Evolutionary conservation across 2,888 invertebrate species (phyloP).

Genomic region (Allolobophora icterica): DNA sequence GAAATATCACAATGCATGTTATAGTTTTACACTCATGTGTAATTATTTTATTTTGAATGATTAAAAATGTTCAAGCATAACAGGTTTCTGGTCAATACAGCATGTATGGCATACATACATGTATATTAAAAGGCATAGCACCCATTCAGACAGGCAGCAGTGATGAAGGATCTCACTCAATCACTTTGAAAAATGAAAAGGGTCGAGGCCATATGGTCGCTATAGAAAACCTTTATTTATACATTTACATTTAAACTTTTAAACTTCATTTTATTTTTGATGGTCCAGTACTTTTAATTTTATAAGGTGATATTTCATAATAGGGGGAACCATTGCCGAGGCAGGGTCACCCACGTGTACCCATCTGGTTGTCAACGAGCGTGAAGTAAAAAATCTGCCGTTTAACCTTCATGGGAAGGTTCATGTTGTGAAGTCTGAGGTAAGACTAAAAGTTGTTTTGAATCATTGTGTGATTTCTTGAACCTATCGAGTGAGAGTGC

Average conservation of each 20-base stretch:
- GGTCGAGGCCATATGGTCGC: too few relatives aligned
- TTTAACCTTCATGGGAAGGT: constrained; percentile 43
- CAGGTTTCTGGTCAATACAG: too few relatives aligned
- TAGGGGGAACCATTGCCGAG: constrained; percentile 76
- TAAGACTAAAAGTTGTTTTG: constrained; percentile 5
- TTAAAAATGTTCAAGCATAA: too few relatives aligned
- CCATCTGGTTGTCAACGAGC: constrained; percentile 77
- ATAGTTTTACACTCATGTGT: too few relatives aligned
- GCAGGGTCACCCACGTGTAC: constrained; percentile 82
- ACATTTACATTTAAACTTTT: not conserved
- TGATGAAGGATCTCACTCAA: too few relatives aligned
- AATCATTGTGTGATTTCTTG: not conserved
- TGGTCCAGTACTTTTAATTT: not conserved
- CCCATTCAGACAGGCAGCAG: too few relatives aligned
- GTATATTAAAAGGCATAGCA: too few relatives aligned
- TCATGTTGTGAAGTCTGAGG: constrained; percentile 58
- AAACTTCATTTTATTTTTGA: not conserved
- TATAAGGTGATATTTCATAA: not conserved
- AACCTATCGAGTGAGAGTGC: not conserved
- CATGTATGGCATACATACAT: too few relatives aligned
- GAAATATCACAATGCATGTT: too few relatives aligned
- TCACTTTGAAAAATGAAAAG: too few relatives aligned
- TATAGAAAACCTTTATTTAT: too few relatives aligned
- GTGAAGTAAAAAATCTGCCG: constrained; percentile 53
- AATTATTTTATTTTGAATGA: too few relatives aligned